Base-by-base conservation (phyloP, 2,113 vertebrate genomes). In the Stigmatopora argus region DNA sequence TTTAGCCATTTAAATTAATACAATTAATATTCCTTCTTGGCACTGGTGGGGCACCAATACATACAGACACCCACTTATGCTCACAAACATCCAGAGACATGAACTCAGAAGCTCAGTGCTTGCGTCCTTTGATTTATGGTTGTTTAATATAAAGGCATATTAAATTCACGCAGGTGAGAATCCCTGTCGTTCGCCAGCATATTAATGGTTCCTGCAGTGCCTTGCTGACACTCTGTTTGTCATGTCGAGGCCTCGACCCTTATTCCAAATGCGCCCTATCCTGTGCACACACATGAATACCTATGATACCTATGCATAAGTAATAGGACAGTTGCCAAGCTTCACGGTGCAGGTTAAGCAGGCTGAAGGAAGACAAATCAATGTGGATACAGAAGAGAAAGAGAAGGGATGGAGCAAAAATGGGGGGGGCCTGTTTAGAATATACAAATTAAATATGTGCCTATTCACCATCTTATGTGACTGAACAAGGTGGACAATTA, bases 241-340 rank as follows among this genome's bases (percentile, higher is more conserved):
- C 88, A 91, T 91, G 89, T 91, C 79, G 70, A 78, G 73, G 84
- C 78, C 78, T 75, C 66, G 73, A 77, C 85, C 85, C 76, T 77
- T 81, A 81, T 83, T 87, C 85, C 56, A 73, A 78, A 84, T 81
- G 84, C 66, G 62, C 78, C 71, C 83, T 80, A 80, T 81, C 80
- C 86, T 80, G 82, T 80, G 83, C 84, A 81, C 88, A 88, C 88
- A 88, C 88, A 91, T 90, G 90, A 91, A 92, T 90, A 90, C 88
- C 90, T 90, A 92, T 91, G 87, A 92, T 90, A 89, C 86, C 90
- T 90, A 91, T 90, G 90, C 89, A 92, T 91, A 92, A 89, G 86
- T 91, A 92, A 92, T 92, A 77, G 84, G 70, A 87, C 83, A 84
- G 87, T 65, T 80, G 70, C 44, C 69, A 31, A 66, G 78, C 80